These are phyloP conservation scores for Oostethus manadensis DNA, from an alignment of 2,113 vertebrate species.

Conservation along the genomic window DNA sequence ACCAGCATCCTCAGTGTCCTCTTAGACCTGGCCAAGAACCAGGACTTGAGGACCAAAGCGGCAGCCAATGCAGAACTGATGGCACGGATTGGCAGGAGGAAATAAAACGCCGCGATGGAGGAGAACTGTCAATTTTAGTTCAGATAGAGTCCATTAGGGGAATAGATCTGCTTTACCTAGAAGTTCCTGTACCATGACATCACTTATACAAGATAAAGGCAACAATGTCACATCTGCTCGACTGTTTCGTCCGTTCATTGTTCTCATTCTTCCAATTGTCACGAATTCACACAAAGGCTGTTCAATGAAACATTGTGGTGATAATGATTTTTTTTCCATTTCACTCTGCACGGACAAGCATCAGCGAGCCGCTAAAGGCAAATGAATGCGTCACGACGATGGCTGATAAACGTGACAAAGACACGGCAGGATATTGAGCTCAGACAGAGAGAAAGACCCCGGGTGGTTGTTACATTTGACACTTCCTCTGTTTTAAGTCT, in stretches of 20 bases:
- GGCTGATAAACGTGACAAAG: constrained; percentile 60
- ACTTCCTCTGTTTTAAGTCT: constrained; percentile 45
- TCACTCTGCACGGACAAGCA: constrained; percentile 39
- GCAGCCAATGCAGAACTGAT: constrained; percentile 79
- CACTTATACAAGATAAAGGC: constrained; percentile 12
- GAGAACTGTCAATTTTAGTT: constrained; percentile 15
- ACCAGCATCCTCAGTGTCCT: constrained; percentile 77
- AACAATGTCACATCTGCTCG: constrained; percentile 31
- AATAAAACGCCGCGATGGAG: constrained; percentile 41
- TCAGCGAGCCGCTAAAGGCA: constrained; percentile 43
- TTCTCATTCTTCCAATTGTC: constrained; percentile 26
- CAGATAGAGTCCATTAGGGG: constrained; percentile 34
- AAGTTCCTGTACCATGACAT: constrained; percentile 4
- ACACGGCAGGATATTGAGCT: constrained; percentile 65
- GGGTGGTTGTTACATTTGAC: constrained; percentile 33
- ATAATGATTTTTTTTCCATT: constrained; percentile 27
- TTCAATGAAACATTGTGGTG: constrained; percentile 52
- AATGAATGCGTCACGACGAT: constrained; percentile 48
- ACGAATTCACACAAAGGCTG: constrained; percentile 29
- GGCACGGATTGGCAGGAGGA: constrained; percentile 76
- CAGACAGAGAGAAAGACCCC: constrained; percentile 33
- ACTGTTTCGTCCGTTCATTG: constrained; percentile 32
- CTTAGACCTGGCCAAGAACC: constrained; percentile 78
- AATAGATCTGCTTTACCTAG: constrained; percentile 32
- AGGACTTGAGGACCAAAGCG: constrained; percentile 77